Conservation (phyloP, 2,113 vertebrate genomes). For the Nyctereutes procyonoides region DNA sequence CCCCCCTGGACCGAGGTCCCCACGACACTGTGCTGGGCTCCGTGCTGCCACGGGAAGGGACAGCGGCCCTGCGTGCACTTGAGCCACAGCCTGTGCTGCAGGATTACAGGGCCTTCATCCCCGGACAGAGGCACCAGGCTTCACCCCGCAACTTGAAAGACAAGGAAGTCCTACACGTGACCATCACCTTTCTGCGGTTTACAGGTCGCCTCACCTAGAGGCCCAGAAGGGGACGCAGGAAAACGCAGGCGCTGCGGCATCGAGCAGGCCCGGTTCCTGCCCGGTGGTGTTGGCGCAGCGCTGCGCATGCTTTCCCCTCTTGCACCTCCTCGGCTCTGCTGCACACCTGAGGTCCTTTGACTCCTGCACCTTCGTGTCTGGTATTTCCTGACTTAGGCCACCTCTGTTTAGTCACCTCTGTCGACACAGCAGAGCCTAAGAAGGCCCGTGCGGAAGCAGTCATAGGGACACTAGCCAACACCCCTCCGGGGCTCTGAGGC, state of each 20-base stretch:
- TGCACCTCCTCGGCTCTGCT: too few relatives aligned
- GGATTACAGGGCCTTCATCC: background rate
- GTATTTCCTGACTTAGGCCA: slow-evolving; percentile 11
- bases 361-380: background rate
- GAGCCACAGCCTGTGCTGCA: too few relatives aligned
- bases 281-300: too few relatives aligned
- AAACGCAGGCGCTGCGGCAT: background rate
- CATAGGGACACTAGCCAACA: too few relatives aligned
- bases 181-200: slow-evolving; percentile 45
- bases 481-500: background rate
- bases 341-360: background rate
- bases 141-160: slow-evolving; percentile 25
- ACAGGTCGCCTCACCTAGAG: background rate
- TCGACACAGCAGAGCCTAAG: background rate
- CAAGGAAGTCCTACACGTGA: slow-evolving; percentile 38
- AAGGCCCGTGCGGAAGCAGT: background rate
- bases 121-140: background rate
- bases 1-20: too few relatives aligned
- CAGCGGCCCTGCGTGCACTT: too few relatives aligned
- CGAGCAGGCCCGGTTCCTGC: background rate
- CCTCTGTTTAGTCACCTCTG: background rate
- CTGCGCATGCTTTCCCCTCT: too few relatives aligned
- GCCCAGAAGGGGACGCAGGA: background rate
- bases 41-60: background rate
- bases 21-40: too few relatives aligned